Evolutionary conservation across 2,888 invertebrate genomes (phyloP), one percentile per base, ranked within the genome.

Genomic region (Andrena dorsata): DNA sequence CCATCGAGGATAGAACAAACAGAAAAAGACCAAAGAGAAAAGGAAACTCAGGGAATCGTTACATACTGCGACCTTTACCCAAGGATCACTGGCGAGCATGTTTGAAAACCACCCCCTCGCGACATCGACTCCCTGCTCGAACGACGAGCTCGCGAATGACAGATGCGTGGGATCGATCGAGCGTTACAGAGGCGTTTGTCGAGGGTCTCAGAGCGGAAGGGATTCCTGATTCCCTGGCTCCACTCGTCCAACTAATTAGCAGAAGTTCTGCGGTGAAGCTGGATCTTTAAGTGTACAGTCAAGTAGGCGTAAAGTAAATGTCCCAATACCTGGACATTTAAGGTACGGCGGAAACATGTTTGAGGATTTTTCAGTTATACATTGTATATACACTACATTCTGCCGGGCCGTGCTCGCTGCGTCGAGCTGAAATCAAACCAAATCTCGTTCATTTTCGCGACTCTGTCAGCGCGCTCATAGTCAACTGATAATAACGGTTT

Each of bases 201-300:
- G 32, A 53, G 26, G 8, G 10, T 66, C 41, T 16, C 23, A 16
- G n/a, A 13, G 32, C 16, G 13, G 20, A 10, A 41, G 49, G 41
- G 32, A 10, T 28, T 32, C 41, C 41, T 4, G 13, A 70, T 32
- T 61, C n/a, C 41, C 26, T 70, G 69, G 35, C 65, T 64, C 30
- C 26, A 26, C 26, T 75, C 56, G 64, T 20, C 60, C 60, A 23
- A 56, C 66, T 76, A 84, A 88, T 80, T 82, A 82, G 53, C 32
- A 60, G 65, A 65, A 80, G 80, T 71, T 75, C 64, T 10, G 56
- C 47, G 1, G 7, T 30, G 26, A 20, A 51, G 47, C 35, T 1
- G 26, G 72, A 51, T 71, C 23, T 58, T 72, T 16, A 41, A 41
- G 16, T 16, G 41, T 16, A 0, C 41, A 41, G 5, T 41, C 16